phyloP scores from a whole-genome alignment of 2,113 vertebrate genomes.

The Sphaerodactylus townsendi region DNA sequence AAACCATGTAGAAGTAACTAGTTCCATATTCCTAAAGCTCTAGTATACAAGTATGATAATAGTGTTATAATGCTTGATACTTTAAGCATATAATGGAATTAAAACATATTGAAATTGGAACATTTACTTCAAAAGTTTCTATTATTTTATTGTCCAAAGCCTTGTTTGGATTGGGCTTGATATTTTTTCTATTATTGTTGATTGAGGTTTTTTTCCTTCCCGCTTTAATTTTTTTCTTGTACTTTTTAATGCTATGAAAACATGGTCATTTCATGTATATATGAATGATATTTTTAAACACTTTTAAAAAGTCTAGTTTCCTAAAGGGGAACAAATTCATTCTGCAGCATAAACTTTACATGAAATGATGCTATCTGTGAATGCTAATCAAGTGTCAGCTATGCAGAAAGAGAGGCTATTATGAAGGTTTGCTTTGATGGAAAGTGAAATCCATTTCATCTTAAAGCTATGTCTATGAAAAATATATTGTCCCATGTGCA shows the following conservation, averaged over 20 bases:
- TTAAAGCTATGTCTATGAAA: constrained; percentile 37
- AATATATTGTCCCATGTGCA: constrained; percentile 21
- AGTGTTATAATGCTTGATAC: no score
- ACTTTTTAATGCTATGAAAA: neutral
- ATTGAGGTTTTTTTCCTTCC: neutral
- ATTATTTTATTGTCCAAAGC: neutral
- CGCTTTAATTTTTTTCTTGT: neutral
- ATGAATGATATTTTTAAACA: constrained; percentile 4
- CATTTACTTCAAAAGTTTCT: neutral
- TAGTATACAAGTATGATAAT: no score
- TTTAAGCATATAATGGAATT: no score
- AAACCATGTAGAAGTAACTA: no score
- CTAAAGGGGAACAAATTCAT: constrained; percentile 34
- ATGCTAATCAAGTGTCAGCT: constrained; percentile 42
- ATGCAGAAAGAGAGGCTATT: constrained; percentile 26
- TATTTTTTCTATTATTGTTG: no score
- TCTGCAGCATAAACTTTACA: constrained; percentile 27
- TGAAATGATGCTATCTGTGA: constrained; percentile 38
- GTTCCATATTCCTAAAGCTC: no score
- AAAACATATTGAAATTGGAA: neutral
- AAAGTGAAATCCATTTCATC: constrained; percentile 41
- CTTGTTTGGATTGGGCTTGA: neutral
- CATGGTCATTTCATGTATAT: neutral
- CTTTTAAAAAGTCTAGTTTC: neutral
- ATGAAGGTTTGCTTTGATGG: constrained; percentile 25